Base-by-base conservation (phyloP, 1,140 invertebrate genomes). In the Coptotermes formosanus region DNA sequence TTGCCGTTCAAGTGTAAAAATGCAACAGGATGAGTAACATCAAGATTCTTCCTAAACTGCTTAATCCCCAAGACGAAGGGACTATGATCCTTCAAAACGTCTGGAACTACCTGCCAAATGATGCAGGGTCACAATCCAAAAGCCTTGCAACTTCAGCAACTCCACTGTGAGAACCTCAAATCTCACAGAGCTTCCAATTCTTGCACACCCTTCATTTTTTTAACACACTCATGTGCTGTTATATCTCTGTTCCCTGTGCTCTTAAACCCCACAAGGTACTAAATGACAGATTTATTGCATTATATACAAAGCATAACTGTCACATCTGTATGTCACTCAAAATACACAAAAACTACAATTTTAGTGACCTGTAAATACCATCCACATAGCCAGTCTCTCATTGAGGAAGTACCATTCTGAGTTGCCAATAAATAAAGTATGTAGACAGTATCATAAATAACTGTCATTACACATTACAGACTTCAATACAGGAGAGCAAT, bases 231-330 rank as follows among this genome's bases (percentile, higher is more conserved):
- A 30, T 75, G 6, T 75, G 25, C 64, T 75, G 64, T 75, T 30
- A 30, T 25, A 75, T 75, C 64, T 75, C 64, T 75, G 64, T 75
- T 75, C 64, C 64, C 9, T 75, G 64, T 75, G 64, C 64, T 75
- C 64, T 75, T 75, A 11, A 75, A 75, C n/a, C 30, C n/a, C 30
- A 16, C 59, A 64, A n/a, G 64, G 16, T 30, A 75, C 6, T 75
- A 75, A n/a, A 30, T 30, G 64, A 75, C 64, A 75, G 9, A 64
- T 75, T 30, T n/a, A n/a, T 14, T 30, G 64, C 64, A 30, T 75
- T 30, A n/a, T 75, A 11, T 30, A 75, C 14, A 30, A 30, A 75
- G 25, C n/a, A 25, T 30, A 75, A 6, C n/a, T 75, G 64, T 75
- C 64, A 75, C 9, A 25, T 30, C n/a, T 30, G n/a, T 30, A 75